These are phyloP conservation scores for Pluvianellus socialis DNA, from an alignment of 2,113 vertebrate genomes.

Conservation along the genomic window DNA sequence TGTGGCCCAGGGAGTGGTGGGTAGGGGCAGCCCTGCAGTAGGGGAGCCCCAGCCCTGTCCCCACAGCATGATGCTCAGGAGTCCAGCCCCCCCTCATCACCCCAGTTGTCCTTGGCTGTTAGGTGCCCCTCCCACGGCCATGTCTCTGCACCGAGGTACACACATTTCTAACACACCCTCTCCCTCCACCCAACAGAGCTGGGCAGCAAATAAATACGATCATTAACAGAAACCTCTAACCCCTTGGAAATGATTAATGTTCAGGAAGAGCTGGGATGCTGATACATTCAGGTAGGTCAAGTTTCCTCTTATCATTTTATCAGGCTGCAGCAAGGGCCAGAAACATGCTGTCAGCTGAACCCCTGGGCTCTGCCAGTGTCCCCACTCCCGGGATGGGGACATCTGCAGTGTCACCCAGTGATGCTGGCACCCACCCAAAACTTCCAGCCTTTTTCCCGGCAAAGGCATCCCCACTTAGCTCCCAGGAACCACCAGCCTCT, in stretches of 20 bases:
- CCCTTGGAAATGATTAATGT: background rate
- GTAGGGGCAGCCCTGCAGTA: background rate
- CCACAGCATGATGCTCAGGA: fast-evolving
- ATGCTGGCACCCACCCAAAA: background rate
- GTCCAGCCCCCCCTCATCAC: background rate
- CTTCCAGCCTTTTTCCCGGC: background rate
- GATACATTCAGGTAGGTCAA: background rate
- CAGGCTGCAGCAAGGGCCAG: background rate
- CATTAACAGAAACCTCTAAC: background rate
- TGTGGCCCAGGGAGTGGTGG: background rate
- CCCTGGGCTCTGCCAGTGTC: background rate
- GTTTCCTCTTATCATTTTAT: background rate
- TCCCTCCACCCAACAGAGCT: background rate
- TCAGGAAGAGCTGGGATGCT: background rate
- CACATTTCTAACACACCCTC: background rate
- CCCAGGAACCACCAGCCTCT: background rate
- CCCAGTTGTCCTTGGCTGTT: background rate
- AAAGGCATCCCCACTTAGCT: background rate
- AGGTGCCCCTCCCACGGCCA: background rate
- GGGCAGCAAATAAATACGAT: background rate
- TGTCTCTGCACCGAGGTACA: no score
- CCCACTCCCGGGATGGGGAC: background rate
- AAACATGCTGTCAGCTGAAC: fast-evolving
- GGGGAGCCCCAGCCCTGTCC: background rate
- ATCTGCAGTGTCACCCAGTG: fast-evolving